phyloP scores from a whole-genome alignment of 2,113 vertebrate species.

The Mixornis gularis region DNA sequence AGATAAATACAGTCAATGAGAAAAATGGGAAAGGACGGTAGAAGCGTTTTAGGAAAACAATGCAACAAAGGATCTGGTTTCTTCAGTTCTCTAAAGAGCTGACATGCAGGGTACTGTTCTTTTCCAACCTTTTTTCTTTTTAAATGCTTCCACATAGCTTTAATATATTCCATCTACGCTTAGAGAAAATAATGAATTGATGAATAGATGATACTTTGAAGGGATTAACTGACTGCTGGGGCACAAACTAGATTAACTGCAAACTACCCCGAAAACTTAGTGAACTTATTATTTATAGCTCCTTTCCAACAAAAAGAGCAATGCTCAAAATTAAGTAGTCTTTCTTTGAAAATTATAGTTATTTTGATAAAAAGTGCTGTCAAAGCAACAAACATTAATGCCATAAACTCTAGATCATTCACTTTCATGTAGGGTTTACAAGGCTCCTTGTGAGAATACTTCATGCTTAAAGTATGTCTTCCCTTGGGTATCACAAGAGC shows the following conservation, averaged over 20 bases:
- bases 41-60: background rate
- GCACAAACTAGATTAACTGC: constrained; percentile 29
- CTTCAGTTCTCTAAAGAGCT: background rate
- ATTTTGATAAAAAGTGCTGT: constrained; percentile 65
- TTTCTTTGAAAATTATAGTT: constrained; percentile 58
- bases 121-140: constrained; percentile 6
- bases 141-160: constrained; percentile 39
- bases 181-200: constrained; percentile 41
- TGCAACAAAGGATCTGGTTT: background rate
- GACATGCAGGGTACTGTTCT: background rate
- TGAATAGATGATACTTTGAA: constrained; percentile 23
- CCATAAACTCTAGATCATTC: constrained; percentile 18
- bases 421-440: constrained; percentile 13
- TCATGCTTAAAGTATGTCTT: constrained; percentile 59
- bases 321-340: constrained; percentile 50
- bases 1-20: background rate
- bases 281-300: constrained; percentile 50
- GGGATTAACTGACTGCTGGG: constrained; percentile 20
- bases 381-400: constrained; percentile 32
- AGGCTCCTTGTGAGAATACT: constrained; percentile 47
- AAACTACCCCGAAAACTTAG: constrained; percentile 26
- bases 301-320: constrained; percentile 26
- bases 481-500: constrained; percentile 17
- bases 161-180: constrained; percentile 19
- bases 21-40: background rate